A percentile compares a stretch with the other conserved stretches of the same genome.
phyloP scores from a whole-genome alignment of 1,140 invertebrate genomes.

The Seison nebaliae region DNA sequence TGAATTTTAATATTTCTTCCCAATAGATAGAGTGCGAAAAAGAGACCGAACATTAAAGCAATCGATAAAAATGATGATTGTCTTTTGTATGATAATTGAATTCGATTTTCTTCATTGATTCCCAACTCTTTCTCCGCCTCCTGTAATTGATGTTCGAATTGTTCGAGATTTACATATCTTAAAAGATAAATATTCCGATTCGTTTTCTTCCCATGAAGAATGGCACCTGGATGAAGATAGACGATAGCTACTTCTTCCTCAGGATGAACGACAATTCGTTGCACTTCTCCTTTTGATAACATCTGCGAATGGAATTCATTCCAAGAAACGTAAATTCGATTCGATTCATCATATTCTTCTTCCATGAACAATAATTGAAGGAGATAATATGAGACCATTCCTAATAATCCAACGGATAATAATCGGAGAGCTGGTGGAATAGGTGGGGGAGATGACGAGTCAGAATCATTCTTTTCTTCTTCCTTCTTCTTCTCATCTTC shows the following conservation, averaged over 20 bases:
- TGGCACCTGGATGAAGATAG: conserved; percentile 49
- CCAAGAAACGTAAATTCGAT: not conserved
- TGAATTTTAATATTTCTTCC: conserved; percentile 14
- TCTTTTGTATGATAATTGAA: conserved; percentile 41
- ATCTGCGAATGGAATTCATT: not conserved
- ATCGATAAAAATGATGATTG: not conserved
- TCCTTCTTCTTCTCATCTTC: no score
- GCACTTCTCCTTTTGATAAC: not conserved
- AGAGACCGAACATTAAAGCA: conserved; percentile 37
- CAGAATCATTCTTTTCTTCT: no score
- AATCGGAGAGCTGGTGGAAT: no score
- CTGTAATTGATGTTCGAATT: conserved; percentile 60
- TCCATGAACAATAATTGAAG: no score
- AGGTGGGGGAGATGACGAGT: no score
- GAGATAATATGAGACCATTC: no score
- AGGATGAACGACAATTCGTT: conserved; percentile 53
- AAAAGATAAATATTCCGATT: conserved; percentile 16
- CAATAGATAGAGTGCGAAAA: conserved; percentile 25
- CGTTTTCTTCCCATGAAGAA: conserved; percentile 53
- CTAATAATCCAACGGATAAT: no score
- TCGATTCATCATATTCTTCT: no score
- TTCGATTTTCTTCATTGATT: conserved; percentile 38
- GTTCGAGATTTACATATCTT: conserved; percentile 23
- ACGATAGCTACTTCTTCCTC: conserved; percentile 55
- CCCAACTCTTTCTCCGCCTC: conserved; percentile 43